These are phyloP conservation scores for Euleptes europaea DNA, from an alignment of 2,113 vertebrate species.

Conservation along the genomic window DNA sequence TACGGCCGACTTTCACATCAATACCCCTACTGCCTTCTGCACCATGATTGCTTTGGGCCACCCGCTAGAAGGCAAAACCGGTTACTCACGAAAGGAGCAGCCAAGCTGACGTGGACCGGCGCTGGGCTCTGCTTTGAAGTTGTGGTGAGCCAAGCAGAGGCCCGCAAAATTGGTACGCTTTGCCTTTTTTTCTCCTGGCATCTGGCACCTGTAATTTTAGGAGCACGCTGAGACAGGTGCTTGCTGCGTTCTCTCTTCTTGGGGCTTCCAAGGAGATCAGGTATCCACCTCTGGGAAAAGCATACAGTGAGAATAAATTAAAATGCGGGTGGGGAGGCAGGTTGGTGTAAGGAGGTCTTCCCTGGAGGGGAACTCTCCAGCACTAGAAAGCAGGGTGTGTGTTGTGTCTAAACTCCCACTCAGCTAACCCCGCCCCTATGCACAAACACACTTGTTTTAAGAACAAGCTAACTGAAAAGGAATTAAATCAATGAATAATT, in stretches of 20 bases:
- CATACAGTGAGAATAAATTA: not conserved
- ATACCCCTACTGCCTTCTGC: not conserved
- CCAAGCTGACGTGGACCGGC: not conserved
- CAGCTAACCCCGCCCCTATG: not conserved
- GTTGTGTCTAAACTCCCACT: not conserved
- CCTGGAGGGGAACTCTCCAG: not conserved
- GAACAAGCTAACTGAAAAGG: not conserved
- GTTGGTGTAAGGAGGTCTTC: constrained; percentile 2
- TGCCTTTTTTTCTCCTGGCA: not conserved
- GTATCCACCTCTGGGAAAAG: constrained; percentile 35
- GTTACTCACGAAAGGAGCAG: constrained; percentile 15
- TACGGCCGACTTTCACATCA: not conserved
- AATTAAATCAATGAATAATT: constrained; percentile 20
- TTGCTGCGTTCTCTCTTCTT: not conserved
- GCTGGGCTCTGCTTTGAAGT: not conserved
- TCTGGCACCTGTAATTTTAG: constrained; percentile 25
- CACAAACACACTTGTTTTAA: not conserved
- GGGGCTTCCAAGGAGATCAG: constrained; percentile 32
- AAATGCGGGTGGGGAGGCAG: not conserved
- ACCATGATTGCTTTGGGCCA: not conserved
- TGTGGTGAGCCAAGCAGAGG: not conserved
- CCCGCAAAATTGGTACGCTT: not conserved
- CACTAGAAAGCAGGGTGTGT: not conserved
- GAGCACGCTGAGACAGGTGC: not conserved
- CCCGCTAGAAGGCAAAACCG: not conserved